Percentiles rank a stretch among this genome's conserved stretches.
Conservation (phyloP, 64 coral and sea anemone species). For the Montipora cactus region DNA sequence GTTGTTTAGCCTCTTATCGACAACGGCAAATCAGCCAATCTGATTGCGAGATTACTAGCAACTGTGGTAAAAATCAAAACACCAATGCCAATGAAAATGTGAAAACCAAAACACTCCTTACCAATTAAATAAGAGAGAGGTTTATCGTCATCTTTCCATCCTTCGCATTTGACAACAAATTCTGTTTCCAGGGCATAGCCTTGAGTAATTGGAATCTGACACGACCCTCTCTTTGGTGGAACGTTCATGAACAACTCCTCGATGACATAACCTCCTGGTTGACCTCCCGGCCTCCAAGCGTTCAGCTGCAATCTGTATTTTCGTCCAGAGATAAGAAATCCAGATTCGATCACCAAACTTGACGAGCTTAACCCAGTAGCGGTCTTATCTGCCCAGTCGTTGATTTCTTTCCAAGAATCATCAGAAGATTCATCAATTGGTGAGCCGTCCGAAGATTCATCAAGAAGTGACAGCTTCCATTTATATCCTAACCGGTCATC, state of each 20-base stretch:
- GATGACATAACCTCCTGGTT: constrained; percentile 86
- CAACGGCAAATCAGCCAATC: too few relatives aligned
- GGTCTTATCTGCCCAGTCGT: constrained; percentile 61
- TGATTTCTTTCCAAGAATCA: constrained; percentile 62
- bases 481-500: constrained; percentile 70
- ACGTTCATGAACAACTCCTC: constrained; percentile 78
- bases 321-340: constrained; percentile 48
- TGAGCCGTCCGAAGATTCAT: constrained; percentile 20
- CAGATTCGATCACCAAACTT: constrained; percentile 71
- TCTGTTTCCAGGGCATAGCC: constrained; percentile 84
- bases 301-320: constrained; percentile 77
- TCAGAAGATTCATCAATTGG: constrained; percentile 12
- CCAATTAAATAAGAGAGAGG: constrained; percentile 85
- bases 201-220: constrained; percentile 50
- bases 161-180: constrained; percentile 75
- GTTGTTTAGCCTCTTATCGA: too few relatives aligned
- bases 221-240: constrained; percentile 61
- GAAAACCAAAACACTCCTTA: not conserved
- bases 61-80: too few relatives aligned
- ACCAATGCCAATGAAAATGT: too few relatives aligned
- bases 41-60: too few relatives aligned
- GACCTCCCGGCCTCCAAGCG: constrained; percentile 88
- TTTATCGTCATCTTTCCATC: constrained; percentile 78
- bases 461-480: constrained; percentile 67
- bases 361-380: constrained; percentile 64